These are phyloP conservation scores for Myotis davidii DNA, from an alignment of 2,113 vertebrate species.

Conservation along the genomic window DNA sequence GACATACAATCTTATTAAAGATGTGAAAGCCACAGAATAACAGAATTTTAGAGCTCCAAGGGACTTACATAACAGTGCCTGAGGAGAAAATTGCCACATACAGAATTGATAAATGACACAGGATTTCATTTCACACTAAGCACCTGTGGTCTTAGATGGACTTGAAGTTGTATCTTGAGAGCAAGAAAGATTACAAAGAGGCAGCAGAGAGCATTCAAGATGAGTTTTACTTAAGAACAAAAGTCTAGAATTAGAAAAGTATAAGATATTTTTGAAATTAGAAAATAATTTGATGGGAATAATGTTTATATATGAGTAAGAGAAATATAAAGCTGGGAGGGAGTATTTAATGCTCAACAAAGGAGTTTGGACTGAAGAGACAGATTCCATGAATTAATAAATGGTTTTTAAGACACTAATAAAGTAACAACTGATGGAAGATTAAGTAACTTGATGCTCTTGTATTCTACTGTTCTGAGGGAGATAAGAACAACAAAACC, in stretches of 20 bases:
- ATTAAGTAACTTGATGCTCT: constrained; percentile 35
- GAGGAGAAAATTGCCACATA: constrained; percentile 13
- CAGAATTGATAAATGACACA: constrained; percentile 1
- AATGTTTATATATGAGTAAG: background rate
- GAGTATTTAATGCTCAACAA: background rate
- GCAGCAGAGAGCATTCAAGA: background rate
- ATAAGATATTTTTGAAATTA: constrained; percentile 25
- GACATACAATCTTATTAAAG: background rate
- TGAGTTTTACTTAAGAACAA: constrained; percentile 9
- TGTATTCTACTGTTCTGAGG: background rate
- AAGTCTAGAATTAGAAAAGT: constrained; percentile 16
- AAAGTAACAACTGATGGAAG: background rate
- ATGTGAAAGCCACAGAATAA: background rate
- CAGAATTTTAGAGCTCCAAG: constrained; percentile 39
- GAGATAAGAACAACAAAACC: background rate
- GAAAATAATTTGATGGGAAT: constrained; percentile 32
- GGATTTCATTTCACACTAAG: constrained; percentile 28
- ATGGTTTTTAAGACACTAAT: background rate
- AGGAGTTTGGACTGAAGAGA: background rate
- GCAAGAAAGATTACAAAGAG: background rate
- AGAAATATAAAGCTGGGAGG: constrained; percentile 22
- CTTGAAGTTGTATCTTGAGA: background rate
- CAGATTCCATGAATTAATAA: background rate
- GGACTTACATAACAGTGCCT: background rate
- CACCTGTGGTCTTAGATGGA: background rate